Percentiles rank a stretch among this genome's conserved stretches.
These are phyloP conservation scores for Tinea semifulvella DNA, from an alignment of 2,888 invertebrate genomes.

Conservation along the genomic window DNA sequence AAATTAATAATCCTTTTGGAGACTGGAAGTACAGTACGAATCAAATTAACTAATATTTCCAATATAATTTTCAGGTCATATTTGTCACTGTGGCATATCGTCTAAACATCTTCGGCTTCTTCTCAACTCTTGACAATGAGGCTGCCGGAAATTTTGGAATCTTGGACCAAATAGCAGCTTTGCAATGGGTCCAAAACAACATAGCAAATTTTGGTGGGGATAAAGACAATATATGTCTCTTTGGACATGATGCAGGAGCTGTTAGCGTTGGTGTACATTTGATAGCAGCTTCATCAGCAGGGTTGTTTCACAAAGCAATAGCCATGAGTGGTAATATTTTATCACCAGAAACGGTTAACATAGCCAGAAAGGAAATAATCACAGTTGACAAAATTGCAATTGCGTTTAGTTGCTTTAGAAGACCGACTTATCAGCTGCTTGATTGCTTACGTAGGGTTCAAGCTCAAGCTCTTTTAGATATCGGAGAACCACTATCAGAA, in stretches of 20 bases:
- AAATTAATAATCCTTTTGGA: too few relatives aligned
- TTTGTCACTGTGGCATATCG: slow-evolving; percentile 83
- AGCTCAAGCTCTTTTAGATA: slow-evolving; percentile 67
- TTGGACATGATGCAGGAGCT: slow-evolving; percentile 84
- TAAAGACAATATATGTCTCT: slow-evolving; percentile 76
- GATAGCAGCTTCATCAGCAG: slow-evolving; percentile 71
- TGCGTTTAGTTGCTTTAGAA: slow-evolving; percentile 74
- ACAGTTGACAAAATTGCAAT: slow-evolving; percentile 72
- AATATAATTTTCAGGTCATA: slow-evolving; percentile 65
- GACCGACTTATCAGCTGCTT: slow-evolving; percentile 72
- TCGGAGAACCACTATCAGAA: slow-evolving; percentile 65
- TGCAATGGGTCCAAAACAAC: slow-evolving; percentile 81
- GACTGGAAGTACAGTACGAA: too few relatives aligned
- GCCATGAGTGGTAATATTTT: slow-evolving; percentile 83
- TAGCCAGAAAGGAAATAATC: slow-evolving; percentile 68
- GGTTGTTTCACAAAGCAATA: slow-evolving; percentile 78
- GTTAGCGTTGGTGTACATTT: slow-evolving; percentile 81
- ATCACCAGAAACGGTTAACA: slow-evolving; percentile 68
- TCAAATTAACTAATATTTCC: too few relatives aligned
- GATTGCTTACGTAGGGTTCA: slow-evolving; percentile 74
- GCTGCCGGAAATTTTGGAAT: slow-evolving; percentile 83
- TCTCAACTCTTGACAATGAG: slow-evolving; percentile 79
- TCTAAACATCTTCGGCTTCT: slow-evolving; percentile 84
- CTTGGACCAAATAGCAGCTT: slow-evolving; percentile 82
- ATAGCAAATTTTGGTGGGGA: slow-evolving; percentile 80